Evolutionary conservation across 1,140 invertebrate species (phyloP).

Genomic region (Hormaphis cornu): DNA sequence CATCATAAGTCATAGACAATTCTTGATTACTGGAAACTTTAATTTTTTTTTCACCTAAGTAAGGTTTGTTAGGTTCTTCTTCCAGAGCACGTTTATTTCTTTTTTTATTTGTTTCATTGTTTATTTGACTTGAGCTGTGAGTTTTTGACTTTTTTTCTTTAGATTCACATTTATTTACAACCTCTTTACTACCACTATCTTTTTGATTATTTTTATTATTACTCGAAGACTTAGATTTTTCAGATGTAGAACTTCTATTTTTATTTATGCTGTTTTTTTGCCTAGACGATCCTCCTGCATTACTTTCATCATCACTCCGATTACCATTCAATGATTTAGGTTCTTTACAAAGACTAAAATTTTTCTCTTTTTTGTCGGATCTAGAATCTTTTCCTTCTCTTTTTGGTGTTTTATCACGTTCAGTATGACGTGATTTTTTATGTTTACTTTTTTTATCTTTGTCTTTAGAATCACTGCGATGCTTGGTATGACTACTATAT

Average conservation of each 20-base stretch:
- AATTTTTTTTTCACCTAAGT: too few relatives aligned
- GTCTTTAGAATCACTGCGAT: not conserved
- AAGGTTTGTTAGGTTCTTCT: too few relatives aligned
- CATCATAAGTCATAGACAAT: not conserved
- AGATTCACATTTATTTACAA: not conserved
- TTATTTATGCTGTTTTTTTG: constrained; percentile 7
- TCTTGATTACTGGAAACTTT: too few relatives aligned
- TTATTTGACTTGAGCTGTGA: not conserved
- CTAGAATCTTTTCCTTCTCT: not conserved
- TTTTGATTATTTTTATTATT: constrained; percentile 21
- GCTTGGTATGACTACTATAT: not conserved
- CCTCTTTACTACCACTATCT: constrained; percentile 19
- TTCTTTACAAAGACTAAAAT: constrained; percentile 17
- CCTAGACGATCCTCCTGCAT: not conserved
- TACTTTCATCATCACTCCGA: constrained; percentile 17
- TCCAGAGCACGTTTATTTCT: not conserved
- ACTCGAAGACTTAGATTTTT: constrained; percentile 7
- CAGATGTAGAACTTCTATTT: constrained; percentile 20
- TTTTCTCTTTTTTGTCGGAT: constrained; percentile 11
- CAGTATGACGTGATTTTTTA: constrained; percentile 7
- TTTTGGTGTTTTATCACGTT: not conserved
- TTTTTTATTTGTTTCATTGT: not conserved
- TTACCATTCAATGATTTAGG: not conserved
- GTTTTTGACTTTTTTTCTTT: not conserved
- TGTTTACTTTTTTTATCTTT: not conserved